Conservation (phyloP, 2,797 vertebrate species). For the Sebastes diaconus region DNA sequence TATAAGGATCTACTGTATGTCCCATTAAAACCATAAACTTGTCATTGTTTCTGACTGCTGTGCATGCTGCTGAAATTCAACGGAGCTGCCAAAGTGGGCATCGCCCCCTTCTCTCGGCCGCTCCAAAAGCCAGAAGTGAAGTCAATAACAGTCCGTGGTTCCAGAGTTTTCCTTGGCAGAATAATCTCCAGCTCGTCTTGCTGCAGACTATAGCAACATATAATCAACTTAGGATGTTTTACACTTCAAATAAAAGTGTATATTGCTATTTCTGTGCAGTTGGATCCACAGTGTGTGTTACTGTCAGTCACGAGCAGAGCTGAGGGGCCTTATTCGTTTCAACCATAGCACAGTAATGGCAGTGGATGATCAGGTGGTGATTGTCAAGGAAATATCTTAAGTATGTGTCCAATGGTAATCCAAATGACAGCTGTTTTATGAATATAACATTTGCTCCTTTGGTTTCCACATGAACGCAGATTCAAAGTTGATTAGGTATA, state of each 20-base stretch:
- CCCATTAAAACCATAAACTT: conserved; percentile 4
- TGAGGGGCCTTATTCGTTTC: conserved; percentile 2
- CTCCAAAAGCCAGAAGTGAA: conserved; percentile 51
- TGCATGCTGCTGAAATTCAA: conserved; percentile 29
- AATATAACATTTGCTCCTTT: not conserved
- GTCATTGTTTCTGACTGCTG: conserved; percentile 24
- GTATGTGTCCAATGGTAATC: not conserved
- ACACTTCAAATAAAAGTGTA: conserved; percentile 71
- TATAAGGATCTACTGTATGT: not conserved
- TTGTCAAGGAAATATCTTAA: conserved; percentile 16
- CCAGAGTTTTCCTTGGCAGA: conserved; percentile 76
- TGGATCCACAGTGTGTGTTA: conserved; percentile 47
- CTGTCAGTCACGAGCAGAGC: conserved; percentile 37
- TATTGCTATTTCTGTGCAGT: conserved; percentile 62
- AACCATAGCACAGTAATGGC: not conserved
- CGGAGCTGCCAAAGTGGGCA: conserved; percentile 30
- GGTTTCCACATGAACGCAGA: conserved; percentile 41
- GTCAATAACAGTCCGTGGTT: conserved; percentile 55
- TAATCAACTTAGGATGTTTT: conserved; percentile 76
- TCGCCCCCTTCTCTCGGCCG: conserved; percentile 3
- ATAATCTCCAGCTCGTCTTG: conserved; percentile 44
- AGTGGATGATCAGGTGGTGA: not conserved
- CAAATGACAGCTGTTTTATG: not conserved
- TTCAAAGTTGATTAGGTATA: conserved; percentile 64
- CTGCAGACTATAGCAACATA: conserved; percentile 72